Conservation (phyloP, 2,113 vertebrate genomes). For the Pseudorectes ferrugineus region DNA sequence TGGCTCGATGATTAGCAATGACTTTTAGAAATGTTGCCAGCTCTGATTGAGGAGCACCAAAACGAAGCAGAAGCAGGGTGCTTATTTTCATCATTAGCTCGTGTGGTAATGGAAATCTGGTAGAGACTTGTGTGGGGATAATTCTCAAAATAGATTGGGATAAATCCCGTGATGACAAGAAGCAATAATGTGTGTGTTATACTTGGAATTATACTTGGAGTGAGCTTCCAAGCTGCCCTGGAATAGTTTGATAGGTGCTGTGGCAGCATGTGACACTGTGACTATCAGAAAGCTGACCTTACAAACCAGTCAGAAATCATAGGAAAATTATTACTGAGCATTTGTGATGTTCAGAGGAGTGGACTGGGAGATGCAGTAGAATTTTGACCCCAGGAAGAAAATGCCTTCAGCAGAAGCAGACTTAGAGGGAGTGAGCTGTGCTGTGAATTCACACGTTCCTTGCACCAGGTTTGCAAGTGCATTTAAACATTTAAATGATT, state of each 20-base stretch:
- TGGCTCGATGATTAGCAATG: background rate
- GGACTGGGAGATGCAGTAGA: background rate
- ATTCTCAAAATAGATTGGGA: background rate
- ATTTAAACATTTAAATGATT: background rate
- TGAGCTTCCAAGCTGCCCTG: background rate
- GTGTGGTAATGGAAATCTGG: background rate
- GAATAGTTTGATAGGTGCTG: background rate
- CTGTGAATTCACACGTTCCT: fast-evolving
- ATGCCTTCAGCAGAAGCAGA: background rate
- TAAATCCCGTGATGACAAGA: background rate
- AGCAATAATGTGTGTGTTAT: background rate
- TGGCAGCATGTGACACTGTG: background rate
- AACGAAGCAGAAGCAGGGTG: background rate
- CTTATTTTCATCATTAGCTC: background rate
- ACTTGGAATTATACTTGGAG: background rate
- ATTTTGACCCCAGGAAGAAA: background rate
- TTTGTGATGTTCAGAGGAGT: background rate
- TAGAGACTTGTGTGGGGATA: background rate
- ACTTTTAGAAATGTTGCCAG: background rate
- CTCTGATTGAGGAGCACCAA: background rate
- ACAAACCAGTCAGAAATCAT: background rate
- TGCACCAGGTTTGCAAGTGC: background rate
- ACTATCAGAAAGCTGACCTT: background rate
- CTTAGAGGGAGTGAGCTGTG: background rate
- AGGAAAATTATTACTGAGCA: background rate